phyloP scores from a whole-genome alignment of 2,797 vertebrate species.

The Hirundo rustica region DNA sequence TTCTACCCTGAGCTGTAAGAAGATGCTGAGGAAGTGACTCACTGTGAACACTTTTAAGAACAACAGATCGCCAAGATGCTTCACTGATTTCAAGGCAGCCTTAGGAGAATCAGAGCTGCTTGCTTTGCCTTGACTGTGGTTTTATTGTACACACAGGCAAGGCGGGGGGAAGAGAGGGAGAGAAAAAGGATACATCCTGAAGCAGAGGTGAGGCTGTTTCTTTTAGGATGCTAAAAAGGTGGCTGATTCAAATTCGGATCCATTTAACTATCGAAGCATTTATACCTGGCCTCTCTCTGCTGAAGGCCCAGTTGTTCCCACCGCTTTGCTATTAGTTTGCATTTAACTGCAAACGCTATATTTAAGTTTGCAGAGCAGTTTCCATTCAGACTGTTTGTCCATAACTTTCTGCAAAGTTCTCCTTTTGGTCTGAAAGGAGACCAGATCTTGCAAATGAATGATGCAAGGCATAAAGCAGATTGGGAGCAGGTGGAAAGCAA shows the following conservation, averaged over 20 bases:
- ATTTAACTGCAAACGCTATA: not conserved
- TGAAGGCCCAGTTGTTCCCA: not conserved
- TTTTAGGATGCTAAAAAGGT: not conserved
- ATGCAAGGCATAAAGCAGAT: not conserved
- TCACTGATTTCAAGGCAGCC: constrained; percentile 39
- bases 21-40: constrained; percentile 42
- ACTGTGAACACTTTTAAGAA: constrained; percentile 26
- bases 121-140: constrained; percentile 1
- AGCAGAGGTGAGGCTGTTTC: not conserved
- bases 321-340: not conserved
- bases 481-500: not conserved
- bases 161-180: fast-evolving
- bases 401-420: not conserved
- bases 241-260: not conserved
- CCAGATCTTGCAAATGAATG: not conserved
- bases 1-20: not conserved
- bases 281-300: not conserved
- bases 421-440: not conserved
- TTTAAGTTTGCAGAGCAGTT: constrained; percentile 9
- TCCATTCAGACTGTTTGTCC: not conserved
- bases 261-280: not conserved
- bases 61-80: constrained; percentile 39
- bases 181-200: not conserved
- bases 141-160: not conserved
- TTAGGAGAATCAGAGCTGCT: constrained; percentile 9